These are phyloP conservation scores for Gasterosteus aculeatus DNA, from an alignment of 2,113 vertebrate species.

Conservation along the genomic window DNA sequence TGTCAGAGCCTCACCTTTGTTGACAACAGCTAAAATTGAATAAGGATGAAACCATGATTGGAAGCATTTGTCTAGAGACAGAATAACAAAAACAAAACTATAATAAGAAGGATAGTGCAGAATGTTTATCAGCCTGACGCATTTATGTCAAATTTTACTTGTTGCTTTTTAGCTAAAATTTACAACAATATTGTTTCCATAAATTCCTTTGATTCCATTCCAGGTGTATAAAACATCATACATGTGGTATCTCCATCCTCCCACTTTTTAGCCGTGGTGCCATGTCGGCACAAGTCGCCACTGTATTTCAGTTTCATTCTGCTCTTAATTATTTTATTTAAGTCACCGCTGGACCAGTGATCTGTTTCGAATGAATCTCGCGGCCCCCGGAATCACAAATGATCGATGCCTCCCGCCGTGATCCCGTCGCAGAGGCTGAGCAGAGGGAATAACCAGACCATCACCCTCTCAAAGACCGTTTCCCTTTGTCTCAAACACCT, in stretches of 20 bases:
- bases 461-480: slow-evolving; percentile 48
- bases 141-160: not conserved
- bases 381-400: slow-evolving; percentile 40
- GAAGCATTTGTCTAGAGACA: slow-evolving; percentile 44
- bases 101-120: slow-evolving; percentile 37
- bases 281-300: slow-evolving; percentile 13
- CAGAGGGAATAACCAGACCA: slow-evolving; percentile 56
- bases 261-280: not conserved
- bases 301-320: slow-evolving; percentile 56
- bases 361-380: slow-evolving; percentile 20
- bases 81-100: slow-evolving; percentile 51
- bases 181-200: not conserved
- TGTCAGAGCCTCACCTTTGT: slow-evolving; percentile 22
- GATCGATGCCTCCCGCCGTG: slow-evolving; percentile 61
- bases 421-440: slow-evolving; percentile 40
- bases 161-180: slow-evolving; percentile 13
- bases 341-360: slow-evolving; percentile 30
- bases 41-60: slow-evolving; percentile 63
- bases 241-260: not conserved
- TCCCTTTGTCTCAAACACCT: slow-evolving; percentile 54
- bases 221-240: not conserved
- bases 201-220: not conserved
- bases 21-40: slow-evolving; percentile 63
- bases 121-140: slow-evolving; percentile 14
- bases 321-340: slow-evolving; percentile 47